Conservation (phyloP, 1,140 invertebrate species). For the Leptinotarsa undecemlineata region DNA sequence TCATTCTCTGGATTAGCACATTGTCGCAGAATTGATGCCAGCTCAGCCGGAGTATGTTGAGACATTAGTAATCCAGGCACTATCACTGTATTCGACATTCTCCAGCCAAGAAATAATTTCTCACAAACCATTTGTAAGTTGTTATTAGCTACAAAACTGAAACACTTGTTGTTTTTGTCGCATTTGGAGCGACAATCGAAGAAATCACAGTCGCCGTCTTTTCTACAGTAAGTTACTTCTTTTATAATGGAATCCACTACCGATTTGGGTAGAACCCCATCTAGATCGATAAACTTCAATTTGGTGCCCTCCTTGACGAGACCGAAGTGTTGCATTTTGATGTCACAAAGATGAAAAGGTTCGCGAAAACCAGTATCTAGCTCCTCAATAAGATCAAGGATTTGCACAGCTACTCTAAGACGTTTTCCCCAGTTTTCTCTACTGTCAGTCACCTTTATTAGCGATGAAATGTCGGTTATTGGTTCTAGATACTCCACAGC, state of each 20-base stretch:
- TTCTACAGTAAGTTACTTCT: slow-evolving; percentile 57
- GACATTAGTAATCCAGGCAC: slow-evolving; percentile 65
- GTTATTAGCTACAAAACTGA: slow-evolving; percentile 61
- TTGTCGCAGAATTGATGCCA: slow-evolving; percentile 60
- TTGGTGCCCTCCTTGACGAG: slow-evolving; percentile 58
- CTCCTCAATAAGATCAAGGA: slow-evolving; percentile 65
- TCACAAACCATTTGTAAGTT: slow-evolving; percentile 69
- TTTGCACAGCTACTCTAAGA: slow-evolving; percentile 62
- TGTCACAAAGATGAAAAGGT: slow-evolving; percentile 67
- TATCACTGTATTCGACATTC: slow-evolving; percentile 62
- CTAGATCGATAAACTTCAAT: slow-evolving; percentile 65
- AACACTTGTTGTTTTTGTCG: slow-evolving; percentile 59
- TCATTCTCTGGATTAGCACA: slow-evolving; percentile 61
- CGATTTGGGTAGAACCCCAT: slow-evolving; percentile 60
- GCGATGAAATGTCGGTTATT: slow-evolving; percentile 50
- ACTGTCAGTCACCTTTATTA: slow-evolving; percentile 54
- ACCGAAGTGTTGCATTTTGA: slow-evolving; percentile 71
- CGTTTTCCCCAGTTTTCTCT: slow-evolving; percentile 58
- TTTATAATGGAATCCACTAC: slow-evolving; percentile 56
- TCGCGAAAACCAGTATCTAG: slow-evolving; percentile 62
- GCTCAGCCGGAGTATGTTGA: slow-evolving; percentile 59
- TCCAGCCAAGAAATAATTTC: slow-evolving; percentile 67
- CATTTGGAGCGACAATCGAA: slow-evolving; percentile 68
- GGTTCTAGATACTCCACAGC: slow-evolving; percentile 64
- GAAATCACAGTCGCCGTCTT: slow-evolving; percentile 66